Conservation (phyloP, 2,113 vertebrate species). For the Riparia riparia region DNA sequence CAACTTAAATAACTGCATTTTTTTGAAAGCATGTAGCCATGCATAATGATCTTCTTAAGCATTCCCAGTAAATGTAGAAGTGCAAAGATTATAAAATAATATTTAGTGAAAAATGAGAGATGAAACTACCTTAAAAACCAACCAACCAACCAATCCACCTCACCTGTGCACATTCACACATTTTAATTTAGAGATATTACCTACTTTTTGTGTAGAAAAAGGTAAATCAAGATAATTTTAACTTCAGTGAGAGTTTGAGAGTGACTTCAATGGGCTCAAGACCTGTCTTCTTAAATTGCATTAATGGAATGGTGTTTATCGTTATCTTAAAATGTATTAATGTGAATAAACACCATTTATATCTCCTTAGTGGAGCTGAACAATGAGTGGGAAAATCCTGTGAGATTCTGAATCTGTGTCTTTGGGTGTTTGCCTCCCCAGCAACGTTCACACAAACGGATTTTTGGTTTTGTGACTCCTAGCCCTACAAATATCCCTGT, state of each 20-base stretch:
- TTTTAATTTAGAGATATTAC: not conserved
- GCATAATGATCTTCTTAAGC: not conserved
- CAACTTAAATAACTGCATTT: accelerated
- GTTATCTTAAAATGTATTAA: too few relatives aligned
- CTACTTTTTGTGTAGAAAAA: not conserved
- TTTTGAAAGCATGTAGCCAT: accelerated
- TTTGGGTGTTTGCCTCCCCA: not conserved
- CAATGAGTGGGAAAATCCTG: not conserved
- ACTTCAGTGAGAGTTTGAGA: not conserved
- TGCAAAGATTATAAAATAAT: not conserved
- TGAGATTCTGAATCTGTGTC: not conserved
- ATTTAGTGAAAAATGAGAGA: not conserved
- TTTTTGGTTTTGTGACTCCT: not conserved
- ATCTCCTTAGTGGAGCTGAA: not conserved
- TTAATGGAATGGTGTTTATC: too few relatives aligned
- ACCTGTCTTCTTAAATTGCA: not conserved
- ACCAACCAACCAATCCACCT: not conserved
- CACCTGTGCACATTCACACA: not conserved
- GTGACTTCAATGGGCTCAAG: not conserved
- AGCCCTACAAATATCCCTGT: not conserved
- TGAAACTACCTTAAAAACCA: not conserved
- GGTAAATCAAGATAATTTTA: not conserved
- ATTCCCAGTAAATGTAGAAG: not conserved
- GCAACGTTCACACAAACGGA: not conserved
- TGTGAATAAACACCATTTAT: too few relatives aligned